Evolutionary conservation across 2,797 vertebrate species (phyloP).

Genomic region (Aphelocoma californica): DNA sequence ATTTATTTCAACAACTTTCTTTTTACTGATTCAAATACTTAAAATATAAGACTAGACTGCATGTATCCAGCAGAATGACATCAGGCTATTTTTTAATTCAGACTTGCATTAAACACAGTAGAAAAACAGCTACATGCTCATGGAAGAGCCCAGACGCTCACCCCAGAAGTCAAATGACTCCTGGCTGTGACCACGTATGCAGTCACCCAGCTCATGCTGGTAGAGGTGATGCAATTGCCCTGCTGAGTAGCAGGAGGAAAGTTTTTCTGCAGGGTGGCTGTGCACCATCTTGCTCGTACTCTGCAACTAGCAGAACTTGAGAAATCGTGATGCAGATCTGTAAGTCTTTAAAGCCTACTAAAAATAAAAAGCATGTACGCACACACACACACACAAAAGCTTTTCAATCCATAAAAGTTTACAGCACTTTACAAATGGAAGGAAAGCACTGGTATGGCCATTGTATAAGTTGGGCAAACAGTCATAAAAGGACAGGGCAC

Average conservation of each 20-base stretch:
- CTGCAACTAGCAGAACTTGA: not conserved
- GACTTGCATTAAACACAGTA: not conserved
- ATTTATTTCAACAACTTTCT: not conserved
- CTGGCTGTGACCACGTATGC: not conserved
- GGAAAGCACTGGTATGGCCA: not conserved
- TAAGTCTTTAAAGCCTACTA: constrained; percentile 39
- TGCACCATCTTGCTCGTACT: fast-evolving
- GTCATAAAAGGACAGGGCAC: not conserved
- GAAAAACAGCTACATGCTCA: not conserved
- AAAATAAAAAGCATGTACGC: not conserved
- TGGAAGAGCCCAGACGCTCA: not conserved
- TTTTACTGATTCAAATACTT: not conserved
- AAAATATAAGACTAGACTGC: not conserved
- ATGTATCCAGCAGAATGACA: not conserved
- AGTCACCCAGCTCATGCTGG: not conserved
- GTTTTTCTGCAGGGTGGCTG: not conserved
- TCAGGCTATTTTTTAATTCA: not conserved
- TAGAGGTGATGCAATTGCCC: not conserved
- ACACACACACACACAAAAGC: not conserved
- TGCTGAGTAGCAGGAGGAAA: not conserved
- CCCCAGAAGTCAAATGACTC: not conserved
- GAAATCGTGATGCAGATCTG: constrained; percentile 7
- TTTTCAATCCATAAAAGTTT: not conserved
- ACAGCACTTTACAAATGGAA: not conserved
- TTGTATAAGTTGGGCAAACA: not conserved